A percentile compares a stretch with the other conserved stretches of the same genome.
Evolutionary conservation across 37 sponge, comb jelly and placozoan species (phyloP).

Genomic region (Cliona cf. orientalis): DNA sequence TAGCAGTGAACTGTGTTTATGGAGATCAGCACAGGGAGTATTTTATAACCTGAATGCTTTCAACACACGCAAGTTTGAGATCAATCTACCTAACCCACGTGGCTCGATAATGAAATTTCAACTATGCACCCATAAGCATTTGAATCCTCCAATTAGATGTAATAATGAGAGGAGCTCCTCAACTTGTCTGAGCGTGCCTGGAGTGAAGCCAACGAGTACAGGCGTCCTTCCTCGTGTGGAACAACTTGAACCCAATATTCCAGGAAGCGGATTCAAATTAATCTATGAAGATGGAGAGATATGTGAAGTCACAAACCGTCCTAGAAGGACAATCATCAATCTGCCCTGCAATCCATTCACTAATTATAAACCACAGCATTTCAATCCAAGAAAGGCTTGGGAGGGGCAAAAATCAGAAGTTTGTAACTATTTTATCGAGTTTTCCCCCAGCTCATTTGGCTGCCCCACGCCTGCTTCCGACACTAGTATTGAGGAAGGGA

Average conservation of each 20-base stretch:
- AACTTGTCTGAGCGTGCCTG: conserved; percentile 53
- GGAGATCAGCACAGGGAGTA: conserved; percentile 33
- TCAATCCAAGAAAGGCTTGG: conserved; percentile 21
- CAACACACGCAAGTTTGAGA: conserved; percentile 2
- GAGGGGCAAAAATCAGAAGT: conserved; percentile 55
- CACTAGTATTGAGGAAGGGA: not conserved
- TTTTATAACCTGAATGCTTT: conserved; percentile 33
- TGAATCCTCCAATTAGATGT: not conserved
- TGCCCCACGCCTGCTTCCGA: too few species aligned
- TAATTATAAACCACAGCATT: not conserved
- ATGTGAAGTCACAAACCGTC: conserved; percentile 61
- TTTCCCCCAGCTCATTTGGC: conserved; percentile 41
- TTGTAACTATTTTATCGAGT: conserved; percentile 68
- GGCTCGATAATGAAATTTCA: conserved; percentile 30
- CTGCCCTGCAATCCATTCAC: conserved; percentile 55
- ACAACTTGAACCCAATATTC: conserved; percentile 42
- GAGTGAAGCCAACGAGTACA: conserved; percentile 42
- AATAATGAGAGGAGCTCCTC: conserved; percentile 20
- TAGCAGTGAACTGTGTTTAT: not conserved
- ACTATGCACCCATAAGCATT: conserved; percentile 3
- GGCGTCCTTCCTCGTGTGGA: conserved; percentile 23
- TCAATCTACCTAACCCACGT: conserved; percentile 22
- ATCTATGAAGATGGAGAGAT: conserved; percentile 50
- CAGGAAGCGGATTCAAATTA: conserved; percentile 47
- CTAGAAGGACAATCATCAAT: conserved; percentile 46